Conservation (phyloP, 2,888 invertebrate genomes). For the Cinara cedri region DNA sequence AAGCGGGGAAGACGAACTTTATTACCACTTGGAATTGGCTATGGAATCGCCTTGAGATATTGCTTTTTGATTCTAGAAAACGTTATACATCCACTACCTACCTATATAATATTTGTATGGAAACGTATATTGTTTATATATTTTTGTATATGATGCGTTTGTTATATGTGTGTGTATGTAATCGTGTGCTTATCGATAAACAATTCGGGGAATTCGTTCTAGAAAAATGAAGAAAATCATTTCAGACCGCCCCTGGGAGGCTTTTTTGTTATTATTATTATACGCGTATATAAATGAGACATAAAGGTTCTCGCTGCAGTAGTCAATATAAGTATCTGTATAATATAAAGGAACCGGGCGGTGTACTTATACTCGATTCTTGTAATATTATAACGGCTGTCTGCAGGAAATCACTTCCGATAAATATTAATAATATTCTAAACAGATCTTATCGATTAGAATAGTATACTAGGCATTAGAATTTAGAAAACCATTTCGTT, state of each 20-base stretch:
- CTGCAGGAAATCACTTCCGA: conserved; percentile 36
- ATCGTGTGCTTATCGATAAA: conserved; percentile 46
- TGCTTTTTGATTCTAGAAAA: conserved; percentile 55
- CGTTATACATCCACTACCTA: conserved; percentile 24
- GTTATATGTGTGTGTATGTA: background rate
- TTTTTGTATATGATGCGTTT: no score
- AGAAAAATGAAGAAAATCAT: conserved; percentile 35
- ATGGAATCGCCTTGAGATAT: conserved; percentile 40
- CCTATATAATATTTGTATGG: conserved; percentile 6
- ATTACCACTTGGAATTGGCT: conserved; percentile 50
- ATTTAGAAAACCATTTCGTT: conserved; percentile 49
- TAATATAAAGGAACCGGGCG: background rate
- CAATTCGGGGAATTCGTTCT: conserved; percentile 45
- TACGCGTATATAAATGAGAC: background rate
- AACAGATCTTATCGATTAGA: conserved; percentile 43
- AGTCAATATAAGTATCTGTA: no score
- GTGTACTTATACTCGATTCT: conserved; percentile 24
- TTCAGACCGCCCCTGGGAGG: conserved; percentile 20
- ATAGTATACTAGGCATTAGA: conserved; percentile 26
- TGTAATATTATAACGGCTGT: conserved; percentile 28
- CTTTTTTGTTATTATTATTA: conserved; percentile 31
- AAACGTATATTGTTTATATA: conserved; percentile 17
- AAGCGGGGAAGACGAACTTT: conserved; percentile 22
- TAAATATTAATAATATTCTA: conserved; percentile 35
- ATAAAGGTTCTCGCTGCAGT: conserved; percentile 27